These are phyloP conservation scores for Cephus pygmeus DNA, from an alignment of 2,888 invertebrate genomes.

Conservation along the genomic window DNA sequence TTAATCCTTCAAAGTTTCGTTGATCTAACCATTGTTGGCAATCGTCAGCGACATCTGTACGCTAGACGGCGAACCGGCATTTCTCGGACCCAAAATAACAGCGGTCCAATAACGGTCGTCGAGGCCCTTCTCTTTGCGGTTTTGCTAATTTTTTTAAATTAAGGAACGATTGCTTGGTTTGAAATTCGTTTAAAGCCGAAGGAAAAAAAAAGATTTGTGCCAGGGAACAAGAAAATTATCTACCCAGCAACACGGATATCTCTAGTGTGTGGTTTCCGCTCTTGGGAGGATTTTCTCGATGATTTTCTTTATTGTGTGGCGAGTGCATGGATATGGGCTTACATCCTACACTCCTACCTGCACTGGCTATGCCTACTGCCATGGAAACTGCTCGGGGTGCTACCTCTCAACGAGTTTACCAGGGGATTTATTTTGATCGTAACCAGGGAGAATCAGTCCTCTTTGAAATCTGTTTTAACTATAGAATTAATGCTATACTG, in stretches of 20 bases:
- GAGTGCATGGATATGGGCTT: not conserved
- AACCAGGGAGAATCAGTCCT: not conserved
- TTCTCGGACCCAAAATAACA: not conserved
- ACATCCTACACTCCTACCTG: not conserved
- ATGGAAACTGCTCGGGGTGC: not conserved
- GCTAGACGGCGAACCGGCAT: not conserved
- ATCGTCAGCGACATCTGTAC: not conserved
- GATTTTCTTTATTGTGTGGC: not conserved
- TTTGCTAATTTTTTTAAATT: not conserved
- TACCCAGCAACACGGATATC: not conserved
- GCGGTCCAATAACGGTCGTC: not conserved
- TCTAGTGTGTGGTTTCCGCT: not conserved
- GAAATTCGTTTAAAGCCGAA: not conserved
- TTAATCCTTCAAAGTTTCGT: not conserved
- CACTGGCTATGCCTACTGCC: not conserved
- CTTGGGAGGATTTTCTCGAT: not conserved
- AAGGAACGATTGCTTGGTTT: not conserved
- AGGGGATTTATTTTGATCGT: not conserved
- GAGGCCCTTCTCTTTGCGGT: not conserved
- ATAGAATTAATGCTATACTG: not conserved
- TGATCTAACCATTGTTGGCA: not conserved
- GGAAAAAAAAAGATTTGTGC: not conserved
- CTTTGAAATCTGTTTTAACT: not conserved
- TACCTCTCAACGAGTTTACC: not conserved
- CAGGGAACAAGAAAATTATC: not conserved